A percentile compares a stretch with the other conserved stretches of the same genome.
Conservation (phyloP, 37 sponge, comb jelly and placozoan genomes). For the Dysidea cf. avara region DNA sequence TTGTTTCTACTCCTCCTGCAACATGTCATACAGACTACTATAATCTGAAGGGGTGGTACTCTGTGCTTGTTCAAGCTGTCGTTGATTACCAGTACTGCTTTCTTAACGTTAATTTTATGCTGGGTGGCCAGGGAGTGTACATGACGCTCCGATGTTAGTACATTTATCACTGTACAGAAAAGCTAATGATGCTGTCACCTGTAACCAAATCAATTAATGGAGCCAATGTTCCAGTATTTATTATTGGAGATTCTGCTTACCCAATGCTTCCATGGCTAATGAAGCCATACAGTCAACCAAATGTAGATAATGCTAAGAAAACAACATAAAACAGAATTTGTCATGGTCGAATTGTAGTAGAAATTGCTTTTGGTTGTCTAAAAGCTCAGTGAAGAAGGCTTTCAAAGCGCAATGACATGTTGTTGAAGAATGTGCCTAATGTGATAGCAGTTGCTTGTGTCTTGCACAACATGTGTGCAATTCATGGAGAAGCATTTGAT, state of each 20-base stretch:
- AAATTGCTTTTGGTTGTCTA: conserved; percentile 32
- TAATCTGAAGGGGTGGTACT: conserved; percentile 50
- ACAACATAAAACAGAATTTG: conserved; percentile 25
- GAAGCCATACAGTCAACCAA: conserved; percentile 32
- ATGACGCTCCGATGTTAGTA: conserved; percentile 45
- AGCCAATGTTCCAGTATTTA: no score
- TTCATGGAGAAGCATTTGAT: conserved; percentile 8
- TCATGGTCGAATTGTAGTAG: conserved; percentile 17
- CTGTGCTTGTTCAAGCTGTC: conserved; percentile 28
- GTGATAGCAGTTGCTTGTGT: conserved; percentile 26
- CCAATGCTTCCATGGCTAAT: conserved; percentile 53
- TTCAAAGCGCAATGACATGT: conserved; percentile 1
- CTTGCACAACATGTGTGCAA: conserved; percentile 31
- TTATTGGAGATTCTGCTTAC: no score
- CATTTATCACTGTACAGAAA: conserved; percentile 13
- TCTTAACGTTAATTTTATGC: conserved; percentile 16
- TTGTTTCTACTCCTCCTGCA: no score
- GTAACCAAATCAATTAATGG: no score
- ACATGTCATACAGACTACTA: conserved; percentile 41
- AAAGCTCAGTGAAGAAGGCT: conserved; percentile 46
- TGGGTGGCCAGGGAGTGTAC: conserved; percentile 44
- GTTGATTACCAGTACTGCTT: conserved; percentile 21
- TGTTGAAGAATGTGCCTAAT: not conserved
- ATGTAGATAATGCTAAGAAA: conserved; percentile 2
- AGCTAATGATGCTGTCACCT: not conserved